These are phyloP conservation scores for Hetaerina americana DNA, from an alignment of 1,140 invertebrate species.

Conservation along the genomic window DNA sequence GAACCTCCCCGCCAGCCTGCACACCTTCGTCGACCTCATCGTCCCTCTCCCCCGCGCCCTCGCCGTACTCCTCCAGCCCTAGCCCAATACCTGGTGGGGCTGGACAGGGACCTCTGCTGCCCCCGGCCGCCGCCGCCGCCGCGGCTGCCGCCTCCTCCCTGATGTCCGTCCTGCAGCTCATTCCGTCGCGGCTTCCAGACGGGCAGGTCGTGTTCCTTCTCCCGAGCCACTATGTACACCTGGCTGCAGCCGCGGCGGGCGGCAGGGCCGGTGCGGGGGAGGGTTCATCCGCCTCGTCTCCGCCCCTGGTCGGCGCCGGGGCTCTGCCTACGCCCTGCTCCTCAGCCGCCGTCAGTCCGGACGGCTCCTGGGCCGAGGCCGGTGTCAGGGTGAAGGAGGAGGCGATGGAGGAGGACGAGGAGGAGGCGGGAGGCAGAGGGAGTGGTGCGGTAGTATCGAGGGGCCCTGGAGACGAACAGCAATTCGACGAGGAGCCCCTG, in stretches of 20 bases:
- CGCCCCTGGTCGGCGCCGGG: neutral
- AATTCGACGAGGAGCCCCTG: neutral
- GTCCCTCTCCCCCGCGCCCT: neutral
- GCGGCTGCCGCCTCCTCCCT: neutral
- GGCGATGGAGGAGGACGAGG: neutral
- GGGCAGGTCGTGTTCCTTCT: conserved; percentile 41
- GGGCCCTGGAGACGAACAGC: too few relatives aligned
- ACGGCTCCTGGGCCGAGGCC: neutral
- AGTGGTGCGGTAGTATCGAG: too few relatives aligned
- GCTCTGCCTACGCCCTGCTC: neutral
- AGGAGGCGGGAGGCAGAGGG: too few relatives aligned
- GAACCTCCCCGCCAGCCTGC: neutral
- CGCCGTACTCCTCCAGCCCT: neutral
- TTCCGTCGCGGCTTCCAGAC: conserved; percentile 37
- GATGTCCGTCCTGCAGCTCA: conserved; percentile 30
- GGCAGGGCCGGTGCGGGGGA: neutral
- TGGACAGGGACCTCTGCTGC: neutral
- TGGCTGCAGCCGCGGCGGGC: conserved; percentile 30
- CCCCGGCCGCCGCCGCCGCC: neutral
- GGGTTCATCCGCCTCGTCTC: neutral
- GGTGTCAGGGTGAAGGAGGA: neutral
- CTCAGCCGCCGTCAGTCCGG: neutral
- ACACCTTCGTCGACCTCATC: neutral
- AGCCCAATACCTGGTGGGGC: neutral
- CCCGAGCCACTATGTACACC: conserved; percentile 38